Conservation (phyloP, 1,140 invertebrate species). For the Diploscapter pachys region DNA sequence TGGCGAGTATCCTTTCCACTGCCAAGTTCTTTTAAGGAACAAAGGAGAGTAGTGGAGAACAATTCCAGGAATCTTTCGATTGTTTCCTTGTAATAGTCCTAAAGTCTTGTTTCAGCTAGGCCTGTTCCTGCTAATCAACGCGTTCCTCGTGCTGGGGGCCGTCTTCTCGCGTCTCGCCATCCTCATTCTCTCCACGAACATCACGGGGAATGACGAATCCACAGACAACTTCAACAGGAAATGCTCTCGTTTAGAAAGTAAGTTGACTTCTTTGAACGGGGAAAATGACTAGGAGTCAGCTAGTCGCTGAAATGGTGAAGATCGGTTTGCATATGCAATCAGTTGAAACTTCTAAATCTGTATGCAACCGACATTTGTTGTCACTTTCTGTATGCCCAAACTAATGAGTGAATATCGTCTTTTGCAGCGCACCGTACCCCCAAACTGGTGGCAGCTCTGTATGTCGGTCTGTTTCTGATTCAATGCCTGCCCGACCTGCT, state of each 20-base stretch:
- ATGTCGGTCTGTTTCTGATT: conserved; percentile 37
- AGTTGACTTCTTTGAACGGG: neutral
- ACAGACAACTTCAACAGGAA: conserved; percentile 7
- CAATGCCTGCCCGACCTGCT: conserved; percentile 40
- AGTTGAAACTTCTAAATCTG: no score
- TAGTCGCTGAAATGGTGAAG: no score
- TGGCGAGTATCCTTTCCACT: no score
- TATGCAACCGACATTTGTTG: no score
- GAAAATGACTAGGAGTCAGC: neutral
- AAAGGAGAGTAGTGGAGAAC: neutral
- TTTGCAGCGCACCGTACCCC: conserved; percentile 14
- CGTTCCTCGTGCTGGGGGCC: conserved; percentile 25
- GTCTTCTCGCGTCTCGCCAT: conserved; percentile 30
- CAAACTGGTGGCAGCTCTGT: neutral
- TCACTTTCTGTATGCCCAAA: neutral
- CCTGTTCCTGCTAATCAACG: neutral
- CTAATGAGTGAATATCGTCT: conserved; percentile 1
- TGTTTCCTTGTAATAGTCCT: conserved; percentile 4
- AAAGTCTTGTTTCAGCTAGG: no score
- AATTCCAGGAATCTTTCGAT: neutral
- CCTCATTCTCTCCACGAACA: conserved; percentile 33
- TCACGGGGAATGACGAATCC: conserved; percentile 8
- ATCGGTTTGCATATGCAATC: no score
- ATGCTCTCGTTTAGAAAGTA: conserved; percentile 9
- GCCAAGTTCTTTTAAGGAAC: no score